Percentiles rank a stretch among this genome's conserved stretches.
phyloP scores from a whole-genome alignment of 2,113 vertebrate species.

The Rhadina sibilatrix region DNA sequence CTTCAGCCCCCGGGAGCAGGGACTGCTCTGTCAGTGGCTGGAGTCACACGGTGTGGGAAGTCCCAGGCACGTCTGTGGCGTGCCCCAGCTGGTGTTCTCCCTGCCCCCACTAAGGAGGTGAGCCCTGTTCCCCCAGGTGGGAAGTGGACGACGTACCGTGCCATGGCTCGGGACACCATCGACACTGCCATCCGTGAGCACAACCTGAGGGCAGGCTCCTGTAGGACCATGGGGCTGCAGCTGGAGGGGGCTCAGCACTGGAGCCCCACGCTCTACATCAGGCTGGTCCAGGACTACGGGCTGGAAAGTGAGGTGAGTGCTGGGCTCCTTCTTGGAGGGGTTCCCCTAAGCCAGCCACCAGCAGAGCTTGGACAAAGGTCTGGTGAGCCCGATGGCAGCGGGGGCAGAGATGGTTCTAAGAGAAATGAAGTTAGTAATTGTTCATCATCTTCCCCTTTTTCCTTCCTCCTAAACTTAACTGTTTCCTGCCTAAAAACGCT shows the following conservation, averaged over 20 bases:
- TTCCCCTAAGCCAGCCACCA: too few species aligned
- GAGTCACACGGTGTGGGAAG: accelerated
- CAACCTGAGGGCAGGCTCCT: constrained; percentile 75
- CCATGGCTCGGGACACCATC: constrained; percentile 93
- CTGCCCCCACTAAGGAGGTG: neutral
- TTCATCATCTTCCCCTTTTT: neutral
- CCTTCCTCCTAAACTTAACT: neutral
- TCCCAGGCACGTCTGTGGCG: too few species aligned
- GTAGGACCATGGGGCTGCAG: constrained; percentile 84
- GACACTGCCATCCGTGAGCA: constrained; percentile 81
- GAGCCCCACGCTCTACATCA: constrained; percentile 93
- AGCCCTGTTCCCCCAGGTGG: constrained; percentile 77
- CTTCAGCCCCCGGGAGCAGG: accelerated
- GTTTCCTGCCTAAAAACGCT: neutral
- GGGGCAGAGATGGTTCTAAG: neutral
- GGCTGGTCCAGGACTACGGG: constrained; percentile 95
- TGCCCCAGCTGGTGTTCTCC: accelerated
- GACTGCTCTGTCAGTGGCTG: neutral
- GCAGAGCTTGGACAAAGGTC: too few species aligned
- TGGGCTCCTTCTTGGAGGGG: neutral
- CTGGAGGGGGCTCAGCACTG: constrained; percentile 90
- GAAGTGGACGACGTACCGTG: constrained; percentile 97
- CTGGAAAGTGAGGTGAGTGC: constrained; percentile 88
- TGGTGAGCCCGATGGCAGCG: neutral
- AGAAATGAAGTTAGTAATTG: neutral